A percentile compares a stretch with the other conserved stretches of the same genome.
phyloP scores from a whole-genome alignment of 2,797 vertebrate species.

The Luscinia megarhynchos region DNA sequence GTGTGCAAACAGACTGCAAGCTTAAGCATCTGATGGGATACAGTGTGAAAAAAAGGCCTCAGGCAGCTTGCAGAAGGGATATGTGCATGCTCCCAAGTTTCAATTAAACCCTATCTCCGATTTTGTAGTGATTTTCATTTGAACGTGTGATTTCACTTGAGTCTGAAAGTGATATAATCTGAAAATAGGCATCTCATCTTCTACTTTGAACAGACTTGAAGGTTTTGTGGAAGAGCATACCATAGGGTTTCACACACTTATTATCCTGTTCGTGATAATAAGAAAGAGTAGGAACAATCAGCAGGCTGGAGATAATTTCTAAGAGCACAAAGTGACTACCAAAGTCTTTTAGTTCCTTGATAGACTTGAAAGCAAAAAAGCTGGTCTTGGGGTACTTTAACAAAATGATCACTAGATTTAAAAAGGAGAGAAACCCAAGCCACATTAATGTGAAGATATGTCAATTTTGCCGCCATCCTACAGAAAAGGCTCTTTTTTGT shows the following conservation, averaged over 20 bases:
- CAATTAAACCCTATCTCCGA: background rate
- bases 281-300: background rate
- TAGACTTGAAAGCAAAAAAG: background rate
- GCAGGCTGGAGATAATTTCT: background rate
- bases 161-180: constrained; percentile 2
- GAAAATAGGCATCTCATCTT: constrained; percentile 17
- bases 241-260: background rate
- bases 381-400: background rate
- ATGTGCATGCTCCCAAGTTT: background rate
- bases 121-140: constrained; percentile 21
- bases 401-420: background rate
- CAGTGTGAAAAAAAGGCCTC: background rate
- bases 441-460: rapidly evolving
- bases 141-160: constrained; percentile 32
- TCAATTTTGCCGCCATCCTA: background rate
- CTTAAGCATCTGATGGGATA: background rate
- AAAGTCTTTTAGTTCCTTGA: background rate
- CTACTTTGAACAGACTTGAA: background rate
- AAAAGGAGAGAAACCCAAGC: background rate
- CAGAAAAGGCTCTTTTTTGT: background rate
- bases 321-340: background rate
- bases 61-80: background rate
- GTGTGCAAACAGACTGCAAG: background rate
- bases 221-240: background rate
- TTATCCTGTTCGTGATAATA: background rate